These are phyloP conservation scores for Lasioglossum albipes DNA, from an alignment of 1,140 invertebrate genomes.

Conservation along the genomic window DNA sequence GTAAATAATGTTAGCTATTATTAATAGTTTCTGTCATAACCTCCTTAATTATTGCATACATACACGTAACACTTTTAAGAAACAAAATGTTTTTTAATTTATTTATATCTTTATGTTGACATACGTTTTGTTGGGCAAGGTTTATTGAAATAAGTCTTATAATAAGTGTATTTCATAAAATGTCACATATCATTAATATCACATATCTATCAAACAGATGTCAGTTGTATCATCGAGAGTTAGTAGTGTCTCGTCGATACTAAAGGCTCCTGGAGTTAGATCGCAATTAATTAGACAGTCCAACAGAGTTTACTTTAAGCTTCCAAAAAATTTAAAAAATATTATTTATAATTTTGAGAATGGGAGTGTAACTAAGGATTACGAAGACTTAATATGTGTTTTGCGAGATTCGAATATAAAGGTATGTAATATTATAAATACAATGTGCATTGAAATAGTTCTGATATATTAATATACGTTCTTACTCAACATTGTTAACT, in stretches of 20 bases:
- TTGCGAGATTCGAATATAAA: slow-evolving; percentile 73
- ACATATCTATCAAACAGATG: slow-evolving; percentile 68
- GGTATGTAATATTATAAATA: slow-evolving; percentile 48
- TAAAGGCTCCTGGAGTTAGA: slow-evolving; percentile 70
- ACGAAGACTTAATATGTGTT: slow-evolving; percentile 75
- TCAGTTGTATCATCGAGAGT: slow-evolving; percentile 75
- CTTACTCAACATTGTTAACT: neutral
- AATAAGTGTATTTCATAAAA: neutral
- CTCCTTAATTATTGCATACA: neutral
- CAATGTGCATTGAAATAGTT: neutral
- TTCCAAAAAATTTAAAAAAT: slow-evolving; percentile 72
- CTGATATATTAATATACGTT: slow-evolving; percentile 5
- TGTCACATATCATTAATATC: neutral
- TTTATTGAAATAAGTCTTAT: neutral
- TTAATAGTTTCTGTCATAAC: slow-evolving; percentile 24
- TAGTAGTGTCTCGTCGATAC: slow-evolving; percentile 73
- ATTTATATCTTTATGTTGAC: neutral
- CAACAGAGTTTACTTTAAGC: slow-evolving; percentile 71
- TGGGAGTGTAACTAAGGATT: slow-evolving; percentile 64
- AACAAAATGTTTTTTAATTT: neutral
- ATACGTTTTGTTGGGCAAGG: neutral
- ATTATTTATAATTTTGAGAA: slow-evolving; percentile 70
- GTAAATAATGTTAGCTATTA: slow-evolving; percentile 13
- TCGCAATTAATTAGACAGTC: slow-evolving; percentile 56
- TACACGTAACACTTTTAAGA: neutral